Conservation (phyloP, 2,888 invertebrate species). For the Hydrotaea diabolus region DNA sequence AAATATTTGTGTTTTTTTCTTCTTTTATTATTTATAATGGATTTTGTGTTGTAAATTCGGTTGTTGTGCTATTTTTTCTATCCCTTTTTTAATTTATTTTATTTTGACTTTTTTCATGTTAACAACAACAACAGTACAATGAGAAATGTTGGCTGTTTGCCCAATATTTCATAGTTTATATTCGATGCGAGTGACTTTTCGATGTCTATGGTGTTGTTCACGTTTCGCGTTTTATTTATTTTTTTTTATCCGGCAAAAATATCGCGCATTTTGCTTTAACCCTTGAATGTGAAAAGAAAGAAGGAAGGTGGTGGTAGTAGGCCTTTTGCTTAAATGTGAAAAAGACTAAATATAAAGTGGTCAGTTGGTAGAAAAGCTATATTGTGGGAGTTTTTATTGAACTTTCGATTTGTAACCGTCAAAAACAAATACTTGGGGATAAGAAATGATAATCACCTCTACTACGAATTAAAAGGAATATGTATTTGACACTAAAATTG, state of each 20-base stretch:
- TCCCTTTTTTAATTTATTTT: conserved; percentile 45
- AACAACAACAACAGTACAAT: conserved; percentile 9
- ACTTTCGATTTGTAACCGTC: too few species aligned
- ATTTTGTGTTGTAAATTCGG: conserved; percentile 16
- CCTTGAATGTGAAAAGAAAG: neutral
- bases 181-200: conserved; percentile 39
- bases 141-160: conserved; percentile 72
- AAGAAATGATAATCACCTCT: too few species aligned
- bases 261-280: conserved; percentile 29
- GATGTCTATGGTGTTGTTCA: conserved; percentile 41
- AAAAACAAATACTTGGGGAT: too few species aligned
- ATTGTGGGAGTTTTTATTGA: too few species aligned
- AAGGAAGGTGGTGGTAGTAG: too few species aligned
- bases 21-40: conserved; percentile 11
- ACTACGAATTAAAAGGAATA: too few species aligned
- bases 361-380: too few species aligned
- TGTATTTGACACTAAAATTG: too few species aligned
- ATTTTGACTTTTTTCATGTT: conserved; percentile 3
- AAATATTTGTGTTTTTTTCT: conserved; percentile 31
- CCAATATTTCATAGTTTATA: conserved; percentile 74
- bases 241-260: conserved; percentile 59
- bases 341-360: too few species aligned
- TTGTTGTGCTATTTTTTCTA: conserved; percentile 53
- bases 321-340: too few species aligned
- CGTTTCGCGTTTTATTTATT: conserved; percentile 50